Conservation (phyloP, 2,113 vertebrate genomes). For the Sporophila hypoxantha region DNA sequence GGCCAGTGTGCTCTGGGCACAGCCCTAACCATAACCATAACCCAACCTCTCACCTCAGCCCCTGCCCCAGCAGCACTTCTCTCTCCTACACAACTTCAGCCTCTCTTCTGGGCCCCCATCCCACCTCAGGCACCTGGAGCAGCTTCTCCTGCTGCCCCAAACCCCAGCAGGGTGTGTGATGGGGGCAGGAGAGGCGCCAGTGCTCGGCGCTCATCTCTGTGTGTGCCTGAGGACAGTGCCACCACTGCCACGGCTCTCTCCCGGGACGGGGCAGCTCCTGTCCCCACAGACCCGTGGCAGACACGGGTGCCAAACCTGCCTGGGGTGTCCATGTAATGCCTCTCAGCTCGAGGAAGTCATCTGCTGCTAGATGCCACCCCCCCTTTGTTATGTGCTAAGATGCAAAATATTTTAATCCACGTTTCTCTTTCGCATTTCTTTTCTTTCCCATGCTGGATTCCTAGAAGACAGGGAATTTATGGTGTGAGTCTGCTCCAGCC, state of each 20-base stretch:
- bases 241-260: background rate
- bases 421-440: slow-evolving; percentile 63
- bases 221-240: accelerated
- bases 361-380: slow-evolving; percentile 45
- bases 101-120: background rate
- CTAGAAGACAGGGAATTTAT: slow-evolving; percentile 84
- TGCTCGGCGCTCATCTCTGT: accelerated
- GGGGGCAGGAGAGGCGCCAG: background rate
- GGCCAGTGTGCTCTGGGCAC: background rate
- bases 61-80: background rate
- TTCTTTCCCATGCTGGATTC: slow-evolving; percentile 79
- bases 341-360: background rate
- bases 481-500: slow-evolving; percentile 73
- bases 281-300: accelerated
- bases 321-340: background rate
- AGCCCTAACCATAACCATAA: background rate
- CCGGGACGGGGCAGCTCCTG: background rate
- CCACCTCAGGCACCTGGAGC: accelerated
- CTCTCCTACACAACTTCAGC: background rate
- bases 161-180: accelerated
- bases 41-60: background rate
- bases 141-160: background rate
- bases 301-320: accelerated
- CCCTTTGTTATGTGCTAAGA: slow-evolving; percentile 64
- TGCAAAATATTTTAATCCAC: slow-evolving; percentile 75